Evolutionary conservation across 2,797 vertebrate species (phyloP).

Genomic region (Typhlichthys subterraneus): DNA sequence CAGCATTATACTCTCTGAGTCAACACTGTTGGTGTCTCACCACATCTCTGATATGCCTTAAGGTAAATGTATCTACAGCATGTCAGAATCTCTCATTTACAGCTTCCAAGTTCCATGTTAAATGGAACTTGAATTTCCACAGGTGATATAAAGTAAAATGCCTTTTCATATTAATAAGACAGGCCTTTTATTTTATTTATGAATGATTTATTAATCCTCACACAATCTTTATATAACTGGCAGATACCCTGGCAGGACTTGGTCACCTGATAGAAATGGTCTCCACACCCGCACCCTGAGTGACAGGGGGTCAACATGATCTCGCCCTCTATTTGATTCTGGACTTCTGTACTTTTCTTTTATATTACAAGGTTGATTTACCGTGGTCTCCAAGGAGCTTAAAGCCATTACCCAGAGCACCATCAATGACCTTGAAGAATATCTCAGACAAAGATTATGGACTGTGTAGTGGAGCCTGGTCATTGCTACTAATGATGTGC

Average conservation of each 20-base stretch:
- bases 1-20: constrained; percentile 18
- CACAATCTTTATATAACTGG: constrained; percentile 14
- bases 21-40: constrained; percentile 20
- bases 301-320: constrained; percentile 42
- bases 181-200: constrained; percentile 18
- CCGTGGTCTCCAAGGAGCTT: constrained; percentile 49
- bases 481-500: constrained; percentile 10
- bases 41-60: constrained; percentile 5
- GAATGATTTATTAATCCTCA: constrained; percentile 32
- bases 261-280: constrained; percentile 21
- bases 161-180: constrained; percentile 37
- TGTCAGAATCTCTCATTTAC: constrained; percentile 35
- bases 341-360: constrained; percentile 56
- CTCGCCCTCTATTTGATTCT: constrained; percentile 38
- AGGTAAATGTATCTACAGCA: constrained; percentile 33
- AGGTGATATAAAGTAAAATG: constrained; percentile 48
- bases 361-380: constrained; percentile 67
- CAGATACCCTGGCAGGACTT: constrained; percentile 28
- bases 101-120: constrained; percentile 12
- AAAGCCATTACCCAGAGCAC: constrained; percentile 47
- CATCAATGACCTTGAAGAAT: constrained; percentile 40
- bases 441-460: constrained; percentile 27
- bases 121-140: constrained; percentile 14
- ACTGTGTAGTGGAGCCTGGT: constrained; percentile 3
- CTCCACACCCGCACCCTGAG: background rate